Evolutionary conservation across 2,113 vertebrate species (phyloP), one percentile per base, ranked within the genome.

Genomic region (Protobothrops flavoviridis): DNA sequence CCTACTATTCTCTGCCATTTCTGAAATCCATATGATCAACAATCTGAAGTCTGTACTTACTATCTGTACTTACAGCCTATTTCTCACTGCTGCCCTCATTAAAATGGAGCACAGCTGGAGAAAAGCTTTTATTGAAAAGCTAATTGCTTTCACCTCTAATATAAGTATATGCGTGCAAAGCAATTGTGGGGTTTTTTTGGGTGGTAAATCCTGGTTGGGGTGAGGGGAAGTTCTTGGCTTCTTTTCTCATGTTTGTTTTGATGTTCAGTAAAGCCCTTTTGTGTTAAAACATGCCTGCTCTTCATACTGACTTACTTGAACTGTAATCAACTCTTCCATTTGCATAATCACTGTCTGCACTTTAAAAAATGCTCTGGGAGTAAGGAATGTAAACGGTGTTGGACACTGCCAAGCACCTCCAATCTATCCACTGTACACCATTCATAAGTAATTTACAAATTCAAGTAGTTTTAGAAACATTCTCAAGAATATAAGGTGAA

Each of bases 61-160:
- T 52, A 92, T 92, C 57, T 53, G 39, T 89, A 92, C 0, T 91
- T 29, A 0, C 56, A 50, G 56, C 87, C 29, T 90, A 50, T 96
- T 92, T 95, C 81, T 93, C 92, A 91, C 88, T 92, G 61, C 13
- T 93, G 90, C 81, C 94, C 92, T 95, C 93, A 93, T 96, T 95
- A 95, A 95, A 95, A 91, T 55, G 88, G 91, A 92, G 91, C 17
- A 9, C 90, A 91, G 3, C 33, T 85, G 92, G 56, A 94, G 90
- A 93, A 92, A 74, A 61, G 90, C 55, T 95, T 95, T 95, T 69
- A 91, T 55, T 53, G 29, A 26, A 94, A 92, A 93, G 92, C 91
- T 95, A 94, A 95, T 93, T 95, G 94, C 92, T 93, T 87, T 88
- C 23, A 91, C 91, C 85, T 93, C 45, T 90, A 91, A 96, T 92